Conservation (phyloP, 2,113 vertebrate genomes). For the Phalacrocorax carbo region DNA sequence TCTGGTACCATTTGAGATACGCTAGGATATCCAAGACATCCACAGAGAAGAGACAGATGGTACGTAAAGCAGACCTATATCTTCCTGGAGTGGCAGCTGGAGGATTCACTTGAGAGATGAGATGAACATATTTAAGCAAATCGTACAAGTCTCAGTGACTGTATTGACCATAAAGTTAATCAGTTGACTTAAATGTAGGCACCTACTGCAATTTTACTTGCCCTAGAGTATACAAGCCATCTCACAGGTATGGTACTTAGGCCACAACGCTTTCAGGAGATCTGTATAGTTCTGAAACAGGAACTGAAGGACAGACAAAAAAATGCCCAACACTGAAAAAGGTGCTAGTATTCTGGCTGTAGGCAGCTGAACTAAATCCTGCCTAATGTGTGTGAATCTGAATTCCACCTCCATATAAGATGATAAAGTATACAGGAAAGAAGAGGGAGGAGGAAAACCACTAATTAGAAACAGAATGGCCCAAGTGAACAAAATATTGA, state of each 20-base stretch:
- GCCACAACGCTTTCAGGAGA: not conserved
- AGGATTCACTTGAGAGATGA: not conserved
- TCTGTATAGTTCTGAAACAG: not conserved
- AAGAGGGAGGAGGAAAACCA: not conserved
- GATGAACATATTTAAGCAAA: not conserved
- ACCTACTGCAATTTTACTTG: not conserved
- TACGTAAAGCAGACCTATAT: not conserved
- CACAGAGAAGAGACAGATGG: not conserved
- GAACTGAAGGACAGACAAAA: not conserved
- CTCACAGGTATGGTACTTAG: not conserved
- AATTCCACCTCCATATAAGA: not conserved
- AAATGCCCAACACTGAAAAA: accelerated
- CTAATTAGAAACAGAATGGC: not conserved
- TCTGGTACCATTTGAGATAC: not conserved
- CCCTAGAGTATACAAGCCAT: not conserved
- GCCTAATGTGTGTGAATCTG: not conserved
- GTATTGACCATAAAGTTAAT: not conserved
- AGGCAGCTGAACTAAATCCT: not conserved
- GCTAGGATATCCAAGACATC: not conserved
- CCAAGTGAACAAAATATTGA: not conserved
- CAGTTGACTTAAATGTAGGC: not conserved
- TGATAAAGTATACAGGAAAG: not conserved
- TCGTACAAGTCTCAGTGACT: not conserved
- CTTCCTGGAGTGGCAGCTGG: not conserved
- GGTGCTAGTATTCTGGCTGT: not conserved